Evolutionary conservation across 2,797 vertebrate genomes (phyloP).

Genomic region (Sebastes vulpes): DNA sequence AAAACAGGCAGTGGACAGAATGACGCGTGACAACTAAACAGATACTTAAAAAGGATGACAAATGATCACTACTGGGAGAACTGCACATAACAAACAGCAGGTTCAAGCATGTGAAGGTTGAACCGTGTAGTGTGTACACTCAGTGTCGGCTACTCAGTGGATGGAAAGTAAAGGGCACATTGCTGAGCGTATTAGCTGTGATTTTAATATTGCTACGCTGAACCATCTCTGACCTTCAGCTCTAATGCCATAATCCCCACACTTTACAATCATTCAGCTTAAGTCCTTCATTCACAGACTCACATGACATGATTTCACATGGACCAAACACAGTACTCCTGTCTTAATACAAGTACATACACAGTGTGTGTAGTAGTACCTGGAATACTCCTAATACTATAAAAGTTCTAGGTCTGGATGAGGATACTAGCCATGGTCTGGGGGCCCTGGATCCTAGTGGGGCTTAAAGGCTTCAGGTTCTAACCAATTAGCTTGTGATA

Average conservation of each 20-base stretch:
- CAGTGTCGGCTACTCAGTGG: not conserved
- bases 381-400: not conserved
- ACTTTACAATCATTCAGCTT: slow-evolving; percentile 26
- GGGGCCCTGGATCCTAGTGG: not conserved
- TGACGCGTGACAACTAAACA: not conserved
- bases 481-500: not conserved
- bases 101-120: not conserved
- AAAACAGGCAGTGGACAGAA: not conserved
- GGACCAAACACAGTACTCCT: not conserved
- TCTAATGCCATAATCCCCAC: slow-evolving; percentile 64
- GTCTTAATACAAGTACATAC: too few species aligned
- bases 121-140: not conserved
- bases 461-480: not conserved
- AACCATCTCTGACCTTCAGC: slow-evolving; percentile 52
- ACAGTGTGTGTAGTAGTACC: not conserved
- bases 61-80: not conserved
- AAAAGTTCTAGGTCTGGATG: not conserved
- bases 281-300: slow-evolving; percentile 28
- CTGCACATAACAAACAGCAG: not conserved
- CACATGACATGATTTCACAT: slow-evolving; percentile 49
- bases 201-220: slow-evolving; percentile 40
- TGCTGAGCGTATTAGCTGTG: slow-evolving; percentile 50
- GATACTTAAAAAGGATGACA: not conserved
- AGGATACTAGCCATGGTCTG: not conserved
- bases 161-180: slow-evolving; percentile 42